These are phyloP conservation scores for Epinotia ramella DNA, from an alignment of 2,888 invertebrate species.

Conservation along the genomic window DNA sequence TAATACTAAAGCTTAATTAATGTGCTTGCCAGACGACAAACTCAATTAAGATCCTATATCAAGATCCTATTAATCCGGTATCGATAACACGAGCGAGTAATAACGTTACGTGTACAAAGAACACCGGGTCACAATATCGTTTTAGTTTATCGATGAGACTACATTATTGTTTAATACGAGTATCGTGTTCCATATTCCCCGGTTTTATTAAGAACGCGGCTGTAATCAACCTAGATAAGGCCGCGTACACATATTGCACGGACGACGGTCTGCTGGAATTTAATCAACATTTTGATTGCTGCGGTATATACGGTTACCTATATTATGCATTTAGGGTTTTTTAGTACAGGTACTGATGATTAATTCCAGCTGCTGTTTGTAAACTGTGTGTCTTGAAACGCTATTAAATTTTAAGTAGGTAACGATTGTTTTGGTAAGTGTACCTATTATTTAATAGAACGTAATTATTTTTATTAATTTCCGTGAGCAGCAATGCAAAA, in stretches of 20 bases:
- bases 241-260: slow-evolving; percentile 31
- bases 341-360: background rate
- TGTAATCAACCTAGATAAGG: slow-evolving; percentile 36
- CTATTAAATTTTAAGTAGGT: too few species aligned
- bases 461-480: too few species aligned
- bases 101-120: slow-evolving; percentile 43
- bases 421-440: too few species aligned
- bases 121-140: slow-evolving; percentile 35
- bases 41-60: slow-evolving; percentile 45
- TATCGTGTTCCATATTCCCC: slow-evolving; percentile 31
- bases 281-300: slow-evolving; percentile 39
- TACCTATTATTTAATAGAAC: too few species aligned
- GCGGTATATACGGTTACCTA: slow-evolving; percentile 20
- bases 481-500: too few species aligned
- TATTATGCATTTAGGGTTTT: background rate
- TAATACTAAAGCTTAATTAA: slow-evolving; percentile 32
- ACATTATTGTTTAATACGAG: slow-evolving; percentile 30
- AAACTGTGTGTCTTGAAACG: too few species aligned
- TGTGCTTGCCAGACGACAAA: slow-evolving; percentile 43
- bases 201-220: slow-evolving; percentile 37
- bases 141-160: slow-evolving; percentile 32
- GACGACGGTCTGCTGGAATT: slow-evolving; percentile 28
- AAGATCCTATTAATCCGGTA: slow-evolving; percentile 44
- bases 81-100: slow-evolving; percentile 40
- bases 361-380: background rate